phyloP scores from a whole-genome alignment of 1,140 invertebrate species.

The Diprion similis region DNA sequence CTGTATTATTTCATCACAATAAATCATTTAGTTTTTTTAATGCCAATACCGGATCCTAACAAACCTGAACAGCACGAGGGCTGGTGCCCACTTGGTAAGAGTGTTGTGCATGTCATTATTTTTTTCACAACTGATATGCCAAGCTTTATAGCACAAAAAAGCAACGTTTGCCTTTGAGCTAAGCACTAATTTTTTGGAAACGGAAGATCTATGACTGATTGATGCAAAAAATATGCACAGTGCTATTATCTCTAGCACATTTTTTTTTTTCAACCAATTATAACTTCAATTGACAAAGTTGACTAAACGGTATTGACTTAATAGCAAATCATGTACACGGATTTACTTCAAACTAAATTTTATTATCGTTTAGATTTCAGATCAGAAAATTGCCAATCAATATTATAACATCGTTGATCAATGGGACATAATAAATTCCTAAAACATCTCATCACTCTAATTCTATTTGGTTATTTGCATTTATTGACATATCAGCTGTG shows the following conservation, averaged over 20 bases:
- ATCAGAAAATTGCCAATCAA: background rate
- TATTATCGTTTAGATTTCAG: background rate
- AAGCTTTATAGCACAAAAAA: constrained; percentile 16
- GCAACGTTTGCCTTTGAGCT: background rate
- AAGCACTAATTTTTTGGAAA: constrained; percentile 31
- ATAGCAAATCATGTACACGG: background rate
- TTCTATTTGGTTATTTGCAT: background rate
- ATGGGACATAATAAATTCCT: background rate
- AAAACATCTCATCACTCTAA: background rate
- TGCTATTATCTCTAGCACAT: constrained; percentile 31
- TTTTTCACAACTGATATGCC: constrained; percentile 9
- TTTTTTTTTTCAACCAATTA: constrained; percentile 15
- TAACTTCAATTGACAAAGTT: background rate
- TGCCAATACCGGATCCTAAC: constrained; percentile 81
- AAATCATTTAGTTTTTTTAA: constrained; percentile 75
- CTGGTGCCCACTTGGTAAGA: constrained; percentile 83
- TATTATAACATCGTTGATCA: background rate
- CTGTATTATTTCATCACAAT: constrained; percentile 39
- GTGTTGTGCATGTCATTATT: constrained; percentile 45
- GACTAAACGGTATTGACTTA: too few relatives aligned
- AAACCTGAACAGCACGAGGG: constrained; percentile 87
- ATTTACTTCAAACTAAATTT: background rate
- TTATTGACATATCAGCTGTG: constrained; percentile 1
- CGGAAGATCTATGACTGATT: constrained; percentile 47
- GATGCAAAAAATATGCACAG: constrained; percentile 49